A percentile compares a stretch with the other conserved stretches of the same genome.
These are phyloP conservation scores for Artibeus lituratus DNA, from an alignment of 2,797 vertebrate genomes.

Conservation along the genomic window DNA sequence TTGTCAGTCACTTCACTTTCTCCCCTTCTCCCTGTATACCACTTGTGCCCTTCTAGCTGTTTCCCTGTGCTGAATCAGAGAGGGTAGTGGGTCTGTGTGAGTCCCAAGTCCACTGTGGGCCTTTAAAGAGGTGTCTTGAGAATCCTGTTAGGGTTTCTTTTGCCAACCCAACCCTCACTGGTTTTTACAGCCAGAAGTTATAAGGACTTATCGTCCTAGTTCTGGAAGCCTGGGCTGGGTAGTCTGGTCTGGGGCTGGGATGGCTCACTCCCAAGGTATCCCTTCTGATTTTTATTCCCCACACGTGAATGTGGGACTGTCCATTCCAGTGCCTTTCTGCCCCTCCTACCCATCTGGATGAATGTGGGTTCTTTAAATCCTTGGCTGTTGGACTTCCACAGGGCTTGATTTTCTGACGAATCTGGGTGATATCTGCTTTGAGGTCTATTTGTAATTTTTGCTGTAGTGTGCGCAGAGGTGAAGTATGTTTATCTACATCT, in stretches of 20 bases:
- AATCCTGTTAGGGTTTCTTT: no score
- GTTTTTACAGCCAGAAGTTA: not conserved
- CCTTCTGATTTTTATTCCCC: not conserved
- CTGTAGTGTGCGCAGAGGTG: not conserved
- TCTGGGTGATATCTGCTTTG: not conserved
- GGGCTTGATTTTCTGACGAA: not conserved
- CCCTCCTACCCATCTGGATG: not conserved
- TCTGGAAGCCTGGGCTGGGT: not conserved
- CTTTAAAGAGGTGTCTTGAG: not conserved
- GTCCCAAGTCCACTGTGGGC: not conserved
- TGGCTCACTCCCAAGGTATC: not conserved
- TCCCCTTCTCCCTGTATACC: not conserved
- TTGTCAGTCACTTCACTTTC: not conserved
- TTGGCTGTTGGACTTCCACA: not conserved
- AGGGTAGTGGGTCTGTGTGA: not conserved
- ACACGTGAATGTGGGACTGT: not conserved
- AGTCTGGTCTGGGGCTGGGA: not conserved
- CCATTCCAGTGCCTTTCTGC: not conserved
- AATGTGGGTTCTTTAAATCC: not conserved
- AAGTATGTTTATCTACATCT: not conserved
- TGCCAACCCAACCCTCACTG: not conserved
- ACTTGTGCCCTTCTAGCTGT: not conserved
- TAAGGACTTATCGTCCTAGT: not conserved
- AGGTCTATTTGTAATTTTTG: not conserved
- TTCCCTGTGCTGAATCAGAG: not conserved